Percentiles rank a stretch among this genome's conserved stretches.
phyloP scores from a whole-genome alignment of 2,888 invertebrate species.

The Diaprepes abbreviatus region DNA sequence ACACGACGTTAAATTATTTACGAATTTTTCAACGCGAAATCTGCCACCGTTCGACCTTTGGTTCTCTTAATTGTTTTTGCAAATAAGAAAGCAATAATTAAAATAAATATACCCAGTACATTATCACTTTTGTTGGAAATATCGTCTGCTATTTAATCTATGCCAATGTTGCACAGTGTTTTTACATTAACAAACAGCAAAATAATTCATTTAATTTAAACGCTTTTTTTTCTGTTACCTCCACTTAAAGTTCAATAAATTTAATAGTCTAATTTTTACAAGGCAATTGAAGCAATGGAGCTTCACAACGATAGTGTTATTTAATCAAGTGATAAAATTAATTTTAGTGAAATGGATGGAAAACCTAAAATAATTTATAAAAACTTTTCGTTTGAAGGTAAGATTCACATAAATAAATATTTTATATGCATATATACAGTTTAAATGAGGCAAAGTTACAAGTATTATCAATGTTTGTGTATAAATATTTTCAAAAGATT shows the following conservation, averaged over 20 bases:
- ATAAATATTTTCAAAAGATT: background rate
- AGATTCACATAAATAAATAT: constrained; percentile 9
- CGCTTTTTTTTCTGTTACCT: constrained; percentile 2
- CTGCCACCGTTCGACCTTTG: constrained; percentile 30
- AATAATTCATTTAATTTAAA: constrained; percentile 10
- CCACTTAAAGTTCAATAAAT: constrained; percentile 1
- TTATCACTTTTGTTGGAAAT: constrained; percentile 31
- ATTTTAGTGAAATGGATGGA: background rate
- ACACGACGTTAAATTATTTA: background rate
- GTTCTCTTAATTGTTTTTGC: constrained; percentile 36
- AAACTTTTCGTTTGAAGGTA: constrained; percentile 38
- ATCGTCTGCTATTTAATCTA: constrained; percentile 20
- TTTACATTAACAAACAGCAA: background rate
- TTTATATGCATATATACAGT: background rate
- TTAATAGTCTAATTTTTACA: constrained; percentile 12
- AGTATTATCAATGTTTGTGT: constrained; percentile 4
- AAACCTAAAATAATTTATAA: constrained; percentile 17
- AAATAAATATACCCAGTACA: constrained; percentile 14
- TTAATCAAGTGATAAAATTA: background rate
- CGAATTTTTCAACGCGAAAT: background rate
- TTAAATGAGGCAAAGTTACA: background rate
- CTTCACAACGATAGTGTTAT: background rate
- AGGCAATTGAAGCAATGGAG: background rate
- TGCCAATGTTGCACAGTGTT: constrained; percentile 10
- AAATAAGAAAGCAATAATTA: constrained; percentile 31